A percentile compares a stretch with the other conserved stretches of the same genome.
Evolutionary conservation across 2,888 invertebrate species (phyloP).

Genomic region (Omphaloscelis lunosa): DNA sequence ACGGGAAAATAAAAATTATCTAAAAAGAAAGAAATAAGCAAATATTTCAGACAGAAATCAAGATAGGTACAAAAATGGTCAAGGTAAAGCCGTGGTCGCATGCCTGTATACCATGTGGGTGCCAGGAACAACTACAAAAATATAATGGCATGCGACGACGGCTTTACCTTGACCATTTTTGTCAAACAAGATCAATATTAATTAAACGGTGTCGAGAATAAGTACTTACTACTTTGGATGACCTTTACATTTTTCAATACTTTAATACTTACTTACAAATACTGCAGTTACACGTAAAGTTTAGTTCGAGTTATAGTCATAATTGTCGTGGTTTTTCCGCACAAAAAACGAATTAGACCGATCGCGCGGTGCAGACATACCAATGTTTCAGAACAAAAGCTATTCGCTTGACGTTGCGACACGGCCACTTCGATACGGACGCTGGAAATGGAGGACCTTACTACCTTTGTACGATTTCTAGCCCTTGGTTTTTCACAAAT

Average conservation of each 20-base stretch:
- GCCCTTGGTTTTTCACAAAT: not conserved
- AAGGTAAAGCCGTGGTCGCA: too few relatives aligned
- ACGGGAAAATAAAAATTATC: too few relatives aligned
- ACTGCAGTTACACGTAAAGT: constrained; percentile 3
- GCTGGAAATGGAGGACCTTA: constrained; percentile 10
- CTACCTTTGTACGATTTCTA: constrained; percentile 6
- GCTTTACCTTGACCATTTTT: too few relatives aligned
- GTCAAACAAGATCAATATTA: too few relatives aligned
- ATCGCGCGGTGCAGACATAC: constrained; percentile 8
- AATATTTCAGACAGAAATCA: too few relatives aligned
- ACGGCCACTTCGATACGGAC: constrained; percentile 3
- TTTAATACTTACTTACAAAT: not conserved
- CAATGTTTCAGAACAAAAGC: constrained; percentile 41
- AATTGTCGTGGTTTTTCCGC: constrained; percentile 9
- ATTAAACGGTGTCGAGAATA: too few relatives aligned
- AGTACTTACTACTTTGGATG: not conserved
- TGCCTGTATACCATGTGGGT: too few relatives aligned
- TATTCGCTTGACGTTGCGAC: constrained; percentile 30
- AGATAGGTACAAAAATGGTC: too few relatives aligned
- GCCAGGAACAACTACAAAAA: too few relatives aligned
- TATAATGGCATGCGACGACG: too few relatives aligned
- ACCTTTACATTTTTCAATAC: not conserved
- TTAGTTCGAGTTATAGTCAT: constrained; percentile 8
- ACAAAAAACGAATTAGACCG: constrained; percentile 18
- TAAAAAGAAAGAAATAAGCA: too few relatives aligned